Percentiles rank a stretch among this genome's conserved stretches.
phyloP scores from a whole-genome alignment of 2,113 vertebrate genomes.

The Phycodurus eques region DNA sequence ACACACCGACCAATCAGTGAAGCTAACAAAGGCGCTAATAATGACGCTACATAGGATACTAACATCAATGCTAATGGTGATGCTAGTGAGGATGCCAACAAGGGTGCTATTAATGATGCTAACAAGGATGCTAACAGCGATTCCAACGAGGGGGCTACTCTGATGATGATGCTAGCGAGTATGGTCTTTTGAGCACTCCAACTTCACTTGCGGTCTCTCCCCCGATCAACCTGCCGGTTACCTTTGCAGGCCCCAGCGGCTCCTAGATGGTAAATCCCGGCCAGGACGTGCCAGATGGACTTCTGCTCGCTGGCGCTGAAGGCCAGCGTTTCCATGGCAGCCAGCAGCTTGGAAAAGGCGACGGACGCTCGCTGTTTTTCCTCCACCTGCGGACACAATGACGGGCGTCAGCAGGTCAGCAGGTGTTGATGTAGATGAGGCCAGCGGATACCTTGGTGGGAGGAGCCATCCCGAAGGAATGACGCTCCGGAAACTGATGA shows the following conservation, averaged over 20 bases:
- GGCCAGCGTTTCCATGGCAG: constrained; percentile 84
- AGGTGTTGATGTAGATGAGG: not conserved
- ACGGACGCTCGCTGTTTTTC: constrained; percentile 84
- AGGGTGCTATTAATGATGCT: not conserved
- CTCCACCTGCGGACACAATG: constrained; percentile 75
- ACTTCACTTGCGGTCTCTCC: not conserved
- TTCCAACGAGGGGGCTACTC: not conserved
- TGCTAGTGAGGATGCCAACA: too few relatives aligned
- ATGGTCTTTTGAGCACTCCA: too few relatives aligned
- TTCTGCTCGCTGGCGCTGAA: constrained; percentile 78
- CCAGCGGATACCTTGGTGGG: constrained; percentile 76
- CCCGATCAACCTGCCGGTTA: constrained; percentile 41
- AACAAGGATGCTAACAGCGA: not conserved
- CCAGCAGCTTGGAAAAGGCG: constrained; percentile 80
- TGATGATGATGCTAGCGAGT: not conserved
- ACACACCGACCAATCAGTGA: too few relatives aligned
- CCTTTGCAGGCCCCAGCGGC: constrained; percentile 89
- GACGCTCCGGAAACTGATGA: constrained; percentile 79
- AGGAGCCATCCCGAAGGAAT: constrained; percentile 80
- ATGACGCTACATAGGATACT: too few relatives aligned
- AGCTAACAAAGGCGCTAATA: too few relatives aligned
- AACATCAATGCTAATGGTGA: constrained; percentile 1
- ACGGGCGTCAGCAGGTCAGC: not conserved
- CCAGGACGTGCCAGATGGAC: constrained; percentile 86
- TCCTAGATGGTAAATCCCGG: constrained; percentile 90